Conservation (phyloP, 2,797 vertebrate species). For the Pelochelys cantorii region DNA sequence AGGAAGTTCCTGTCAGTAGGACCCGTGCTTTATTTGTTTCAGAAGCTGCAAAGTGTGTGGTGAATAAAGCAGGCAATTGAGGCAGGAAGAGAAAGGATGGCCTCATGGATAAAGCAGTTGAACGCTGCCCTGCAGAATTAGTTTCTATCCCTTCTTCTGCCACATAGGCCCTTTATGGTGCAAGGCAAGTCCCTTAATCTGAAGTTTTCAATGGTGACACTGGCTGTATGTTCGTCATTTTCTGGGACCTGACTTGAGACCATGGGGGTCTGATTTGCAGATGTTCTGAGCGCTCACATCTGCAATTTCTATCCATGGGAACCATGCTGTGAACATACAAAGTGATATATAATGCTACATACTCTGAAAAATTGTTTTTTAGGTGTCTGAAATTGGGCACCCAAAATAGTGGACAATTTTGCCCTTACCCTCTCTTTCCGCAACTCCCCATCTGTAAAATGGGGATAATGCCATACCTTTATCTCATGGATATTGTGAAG, state of each 20-base stretch:
- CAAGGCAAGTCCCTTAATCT: neutral
- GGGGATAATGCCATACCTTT: neutral
- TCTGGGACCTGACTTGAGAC: constrained; percentile 7
- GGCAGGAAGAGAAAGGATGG: neutral
- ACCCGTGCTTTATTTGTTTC: neutral
- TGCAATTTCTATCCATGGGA: neutral
- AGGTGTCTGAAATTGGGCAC: neutral
- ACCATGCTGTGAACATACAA: neutral
- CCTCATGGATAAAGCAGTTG: neutral
- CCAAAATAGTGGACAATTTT: neutral
- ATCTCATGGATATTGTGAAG: neutral
- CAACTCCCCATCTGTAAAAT: neutral
- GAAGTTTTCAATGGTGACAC: neutral
- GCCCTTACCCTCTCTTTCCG: neutral
- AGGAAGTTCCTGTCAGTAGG: neutral
- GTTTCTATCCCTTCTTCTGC: constrained; percentile 8
- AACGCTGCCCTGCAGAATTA: constrained; percentile 55
- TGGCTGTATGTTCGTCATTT: neutral
- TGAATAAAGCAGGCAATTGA: constrained; percentile 55
- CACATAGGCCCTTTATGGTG: neutral
- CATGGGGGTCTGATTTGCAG: neutral
- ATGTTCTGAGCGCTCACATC: neutral
- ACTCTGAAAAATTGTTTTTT: neutral
- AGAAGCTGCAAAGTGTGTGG: neutral
- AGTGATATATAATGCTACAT: neutral